Percentiles rank a stretch among this genome's conserved stretches.
Evolutionary conservation across 1,140 invertebrate species (phyloP).

Genomic region (Neodiprion lecontei): DNA sequence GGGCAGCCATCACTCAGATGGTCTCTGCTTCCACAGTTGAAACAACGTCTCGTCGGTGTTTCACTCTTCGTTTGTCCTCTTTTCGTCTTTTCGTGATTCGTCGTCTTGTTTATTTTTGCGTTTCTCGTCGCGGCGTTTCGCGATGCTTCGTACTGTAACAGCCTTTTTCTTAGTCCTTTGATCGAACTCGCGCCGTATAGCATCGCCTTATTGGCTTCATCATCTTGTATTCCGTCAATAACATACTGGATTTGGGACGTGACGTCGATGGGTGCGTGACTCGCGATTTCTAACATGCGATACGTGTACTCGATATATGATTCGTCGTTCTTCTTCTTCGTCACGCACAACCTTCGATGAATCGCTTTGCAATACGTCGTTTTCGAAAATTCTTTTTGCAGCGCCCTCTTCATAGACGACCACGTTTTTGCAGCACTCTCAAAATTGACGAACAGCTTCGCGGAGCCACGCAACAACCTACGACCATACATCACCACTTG

Average conservation of each 20-base stretch:
- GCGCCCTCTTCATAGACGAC: slow-evolving; percentile 21
- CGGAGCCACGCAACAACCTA: slow-evolving; percentile 24
- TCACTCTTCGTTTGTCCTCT: too few species aligned
- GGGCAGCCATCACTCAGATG: slow-evolving; percentile 28
- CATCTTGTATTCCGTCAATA: slow-evolving; percentile 36
- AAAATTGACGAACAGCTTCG: slow-evolving; percentile 29
- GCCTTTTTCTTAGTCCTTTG: slow-evolving; percentile 33
- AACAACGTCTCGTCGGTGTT: slow-evolving; percentile 18
- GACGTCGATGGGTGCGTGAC: slow-evolving; percentile 31
- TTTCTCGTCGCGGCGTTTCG: slow-evolving; percentile 14
- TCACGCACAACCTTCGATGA: slow-evolving; percentile 21
- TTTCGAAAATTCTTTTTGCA: slow-evolving; percentile 27
- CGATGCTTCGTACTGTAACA: slow-evolving; percentile 22
- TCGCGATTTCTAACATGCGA: slow-evolving; percentile 36
- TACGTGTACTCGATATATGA: slow-evolving; percentile 35
- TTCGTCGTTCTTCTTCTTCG: slow-evolving; percentile 29
- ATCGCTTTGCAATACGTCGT: slow-evolving; percentile 24
- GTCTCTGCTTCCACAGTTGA: slow-evolving; percentile 21
- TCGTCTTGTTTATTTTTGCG: slow-evolving; percentile 7
- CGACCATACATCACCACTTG: slow-evolving; percentile 30
- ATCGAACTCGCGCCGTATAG: slow-evolving; percentile 30
- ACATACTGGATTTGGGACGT: slow-evolving; percentile 40
- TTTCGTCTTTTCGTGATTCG: too few species aligned
- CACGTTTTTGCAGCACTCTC: slow-evolving; percentile 26
- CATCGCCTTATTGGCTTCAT: slow-evolving; percentile 28